These are phyloP conservation scores for Phragmatobia fuliginosa DNA, from an alignment of 2,888 invertebrate genomes.

Conservation along the genomic window DNA sequence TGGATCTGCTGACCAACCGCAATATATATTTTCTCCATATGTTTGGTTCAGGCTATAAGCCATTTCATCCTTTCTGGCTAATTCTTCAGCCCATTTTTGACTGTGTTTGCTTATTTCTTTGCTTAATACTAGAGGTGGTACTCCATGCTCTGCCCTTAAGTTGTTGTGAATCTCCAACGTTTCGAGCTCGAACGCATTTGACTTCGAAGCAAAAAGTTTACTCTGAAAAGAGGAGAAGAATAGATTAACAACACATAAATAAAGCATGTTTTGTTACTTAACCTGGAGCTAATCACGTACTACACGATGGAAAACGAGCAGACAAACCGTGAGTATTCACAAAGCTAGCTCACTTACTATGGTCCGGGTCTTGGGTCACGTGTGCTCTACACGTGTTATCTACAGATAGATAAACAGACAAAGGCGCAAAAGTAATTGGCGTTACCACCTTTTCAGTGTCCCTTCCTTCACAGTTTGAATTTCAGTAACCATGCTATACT, in stretches of 20 bases:
- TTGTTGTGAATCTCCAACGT: conserved; percentile 79
- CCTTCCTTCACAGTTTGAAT: no score
- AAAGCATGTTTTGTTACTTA: no score
- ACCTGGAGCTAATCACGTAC: no score
- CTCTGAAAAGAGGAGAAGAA: conserved; percentile 67
- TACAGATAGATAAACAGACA: no score
- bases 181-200: conserved; percentile 77
- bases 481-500: no score
- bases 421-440: no score
- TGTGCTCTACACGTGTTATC: no score
- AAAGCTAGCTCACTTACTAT: no score
- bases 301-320: no score
- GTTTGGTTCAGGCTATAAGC: conserved; percentile 88
- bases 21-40: conserved; percentile 91
- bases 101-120: conserved; percentile 89
- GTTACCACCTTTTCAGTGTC: no score
- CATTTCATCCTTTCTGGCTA: conserved; percentile 88
- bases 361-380: no score
- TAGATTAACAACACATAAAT: conserved; percentile 22
- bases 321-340: no score
- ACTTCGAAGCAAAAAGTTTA: conserved; percentile 75
- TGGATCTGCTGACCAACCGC: conserved; percentile 89
- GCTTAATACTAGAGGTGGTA: conserved; percentile 82
- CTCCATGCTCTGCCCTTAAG: conserved; percentile 79
- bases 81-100: conserved; percentile 90